Base-by-base conservation (phyloP, 2,888 invertebrate species). In the Pyrrhosoma nymphula region DNA sequence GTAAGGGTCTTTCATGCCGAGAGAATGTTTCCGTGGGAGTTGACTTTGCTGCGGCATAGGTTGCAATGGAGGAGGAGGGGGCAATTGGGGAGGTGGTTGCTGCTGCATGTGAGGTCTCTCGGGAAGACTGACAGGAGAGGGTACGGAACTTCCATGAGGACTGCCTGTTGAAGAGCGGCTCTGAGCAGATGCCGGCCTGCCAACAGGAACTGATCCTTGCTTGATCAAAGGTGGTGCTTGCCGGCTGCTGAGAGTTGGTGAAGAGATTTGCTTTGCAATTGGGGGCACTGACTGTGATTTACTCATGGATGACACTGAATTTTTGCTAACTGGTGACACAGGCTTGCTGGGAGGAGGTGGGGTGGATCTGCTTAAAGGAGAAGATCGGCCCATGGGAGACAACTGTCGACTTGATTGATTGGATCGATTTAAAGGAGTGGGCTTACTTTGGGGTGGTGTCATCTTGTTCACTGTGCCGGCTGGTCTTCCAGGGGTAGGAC, bases 61-160 rank as follows among this genome's bases (percentile, higher is more conserved):
- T 35, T 93, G 93, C 63, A 63, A 55, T 63, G 93, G 93, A 69
- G 93, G 93, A 18, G 93, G 93, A 47, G 93, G 93, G 47, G 93
- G 93, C 14, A 93, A 18, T 55, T 63, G 93, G 23, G 93, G 93
- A 47, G 93, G 93, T 69, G 69, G 93, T 69, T 93, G 93, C 55
- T 93, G 93, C n/a, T 69, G 93, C 26, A 93, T 63, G 35, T 93
- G 91, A 63, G 91, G 91, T 39, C 91, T 91, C 39, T 56, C 60
- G 2, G 60, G 23, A 16, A 39, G 93, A 55, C 56, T n/a, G 16
- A 47, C 47, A 6, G 93, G 93, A 55, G 93, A 69, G 18, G 93
- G 18, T 2, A 47, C 18, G 2, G 63, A 69, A 69, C 69, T 75
- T 2, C 69, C 93, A 26, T 63, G 69, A n/a, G 93, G 69, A n/a